These are phyloP conservation scores for Hemiscyllium ocellatum DNA, from an alignment of 2,113 vertebrate genomes.

Conservation along the genomic window DNA sequence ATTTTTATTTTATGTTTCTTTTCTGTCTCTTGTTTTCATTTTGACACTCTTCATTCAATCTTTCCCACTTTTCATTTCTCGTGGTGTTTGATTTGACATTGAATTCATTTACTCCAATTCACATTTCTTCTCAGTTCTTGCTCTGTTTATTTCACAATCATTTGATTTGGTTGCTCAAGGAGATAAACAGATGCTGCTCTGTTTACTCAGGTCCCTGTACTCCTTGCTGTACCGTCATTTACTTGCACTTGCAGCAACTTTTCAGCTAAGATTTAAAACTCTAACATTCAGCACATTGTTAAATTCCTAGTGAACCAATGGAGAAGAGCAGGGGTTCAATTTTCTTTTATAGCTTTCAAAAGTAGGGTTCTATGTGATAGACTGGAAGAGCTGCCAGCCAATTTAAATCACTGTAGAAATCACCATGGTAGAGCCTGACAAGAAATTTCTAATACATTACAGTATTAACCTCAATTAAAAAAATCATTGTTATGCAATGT, in stretches of 20 bases:
- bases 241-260: neutral
- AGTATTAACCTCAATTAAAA: too few relatives aligned
- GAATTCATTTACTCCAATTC: neutral
- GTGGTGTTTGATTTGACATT: neutral
- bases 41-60: neutral
- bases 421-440: too few relatives aligned
- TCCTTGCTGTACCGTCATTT: neutral
- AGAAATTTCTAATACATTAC: too few relatives aligned
- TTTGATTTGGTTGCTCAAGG: neutral
- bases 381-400: too few relatives aligned
- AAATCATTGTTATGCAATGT: too few relatives aligned
- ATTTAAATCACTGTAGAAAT: too few relatives aligned
- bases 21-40: neutral
- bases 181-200: neutral
- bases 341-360: too few relatives aligned
- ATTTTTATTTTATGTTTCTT: neutral
- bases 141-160: neutral
- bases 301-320: too few relatives aligned
- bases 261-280: neutral
- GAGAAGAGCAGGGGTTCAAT: too few relatives aligned
- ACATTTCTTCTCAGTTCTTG: neutral
- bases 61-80: neutral
- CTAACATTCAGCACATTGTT: neutral
- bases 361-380: too few relatives aligned
- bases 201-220: neutral